Evolutionary conservation across 2,113 vertebrate genomes (phyloP).

Genomic region (Rhegmatorhina hoffmannsi): DNA sequence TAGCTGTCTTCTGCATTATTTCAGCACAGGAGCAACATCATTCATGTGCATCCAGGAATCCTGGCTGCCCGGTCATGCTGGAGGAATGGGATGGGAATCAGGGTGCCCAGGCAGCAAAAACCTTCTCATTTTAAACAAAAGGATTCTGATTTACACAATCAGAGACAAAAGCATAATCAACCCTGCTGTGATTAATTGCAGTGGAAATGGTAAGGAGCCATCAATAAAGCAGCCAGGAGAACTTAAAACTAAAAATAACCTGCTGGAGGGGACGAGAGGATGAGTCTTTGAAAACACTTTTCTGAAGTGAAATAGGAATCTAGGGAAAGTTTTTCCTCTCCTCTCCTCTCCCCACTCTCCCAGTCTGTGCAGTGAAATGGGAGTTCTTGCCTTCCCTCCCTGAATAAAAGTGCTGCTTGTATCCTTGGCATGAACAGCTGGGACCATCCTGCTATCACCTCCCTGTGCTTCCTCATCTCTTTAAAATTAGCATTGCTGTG

Average conservation of each 20-base stretch:
- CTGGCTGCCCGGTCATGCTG: background rate
- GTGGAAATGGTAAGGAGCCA: background rate
- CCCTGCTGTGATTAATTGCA: background rate
- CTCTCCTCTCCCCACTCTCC: background rate
- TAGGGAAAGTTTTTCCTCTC: background rate
- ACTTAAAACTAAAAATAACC: slow-evolving; percentile 28
- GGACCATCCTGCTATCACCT: background rate
- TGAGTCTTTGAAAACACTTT: slow-evolving; percentile 1
- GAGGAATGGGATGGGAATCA: background rate
- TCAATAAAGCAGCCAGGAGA: background rate
- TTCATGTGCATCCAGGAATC: fast-evolving
- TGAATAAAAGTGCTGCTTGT: background rate
- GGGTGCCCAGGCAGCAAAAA: background rate
- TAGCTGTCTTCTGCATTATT: fast-evolving
- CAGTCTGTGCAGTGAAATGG: background rate
- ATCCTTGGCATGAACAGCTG: slow-evolving; percentile 35
- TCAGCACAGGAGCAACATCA: fast-evolving
- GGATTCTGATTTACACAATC: background rate
- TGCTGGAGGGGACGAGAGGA: background rate
- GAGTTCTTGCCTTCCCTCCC: background rate
- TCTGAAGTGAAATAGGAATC: background rate
- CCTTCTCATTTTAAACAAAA: background rate
- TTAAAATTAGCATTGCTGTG: slow-evolving; percentile 14
- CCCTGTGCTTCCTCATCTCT: background rate
- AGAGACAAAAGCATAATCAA: slow-evolving; percentile 12